Evolutionary conservation across 2,888 invertebrate species (phyloP), one percentile per base, ranked within the genome.

Genomic region (Campoplex capitator): DNA sequence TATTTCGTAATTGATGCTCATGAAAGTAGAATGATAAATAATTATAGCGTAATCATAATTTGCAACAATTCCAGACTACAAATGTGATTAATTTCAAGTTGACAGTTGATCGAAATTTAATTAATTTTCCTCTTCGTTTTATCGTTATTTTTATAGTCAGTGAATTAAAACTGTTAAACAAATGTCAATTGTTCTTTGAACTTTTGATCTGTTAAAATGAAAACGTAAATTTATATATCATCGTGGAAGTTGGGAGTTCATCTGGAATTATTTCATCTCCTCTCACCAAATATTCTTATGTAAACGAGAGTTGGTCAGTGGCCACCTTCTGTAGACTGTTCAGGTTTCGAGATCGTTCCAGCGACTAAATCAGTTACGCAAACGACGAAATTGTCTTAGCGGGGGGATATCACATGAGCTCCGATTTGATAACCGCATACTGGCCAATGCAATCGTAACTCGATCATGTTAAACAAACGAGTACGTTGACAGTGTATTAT

Each of bases 291-390:
- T 65, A 62, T 45, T 54, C 54, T 78, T 82, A 67, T 65, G 82
- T 73, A 73, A 81, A 77, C 77, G 73, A 65, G 67, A 67, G 35
- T 62, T 38, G 42, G 62, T 35, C 74, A 51, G 62, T 54, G 67
- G 67, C 71, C 45, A 38, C 18, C 54, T 78, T 68, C 62, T 58
- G 75, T 38, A 32, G 32, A 83, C 67, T 48, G 71, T 62, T 28
- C 56, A n/a, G 65, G 77, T 18, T 28, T 38, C 67, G 80, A 75
- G 28, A 74, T 74, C 68, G 68, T 73, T 68, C 75, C 28, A 58
- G 32, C 54, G 80, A 79, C 75, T 84, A 84, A 23, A 84, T 79
- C 68, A 75, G 74, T 75, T 58, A 38, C 74, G 75, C 79, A 54
- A 84, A 79, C 68, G 54, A 58, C 54, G 74, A 68, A 79, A 58